These are phyloP conservation scores for Characodon lateralis DNA, from an alignment of 2,797 vertebrate species.

Conservation along the genomic window DNA sequence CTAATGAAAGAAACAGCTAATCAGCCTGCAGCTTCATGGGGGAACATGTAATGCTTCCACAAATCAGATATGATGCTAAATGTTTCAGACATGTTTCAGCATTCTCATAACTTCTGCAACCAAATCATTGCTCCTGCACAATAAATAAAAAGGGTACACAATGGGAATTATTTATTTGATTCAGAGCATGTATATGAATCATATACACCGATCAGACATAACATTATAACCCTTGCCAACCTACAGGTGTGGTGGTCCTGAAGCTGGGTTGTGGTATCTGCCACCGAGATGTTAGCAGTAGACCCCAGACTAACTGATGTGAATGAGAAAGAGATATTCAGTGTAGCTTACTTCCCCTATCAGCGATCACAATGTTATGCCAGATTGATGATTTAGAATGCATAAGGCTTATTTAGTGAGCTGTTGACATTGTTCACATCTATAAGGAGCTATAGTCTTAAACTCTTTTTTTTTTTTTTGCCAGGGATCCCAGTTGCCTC, in stretches of 20 bases:
- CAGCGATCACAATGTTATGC: background rate
- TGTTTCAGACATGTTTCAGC: too few species aligned
- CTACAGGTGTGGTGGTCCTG: background rate
- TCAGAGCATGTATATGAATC: background rate
- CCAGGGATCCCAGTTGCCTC: too few species aligned
- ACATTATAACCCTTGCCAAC: too few species aligned
- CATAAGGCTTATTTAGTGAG: background rate
- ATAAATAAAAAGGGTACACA: background rate
- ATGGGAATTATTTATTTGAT: background rate
- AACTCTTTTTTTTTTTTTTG: background rate
- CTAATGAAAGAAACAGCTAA: background rate
- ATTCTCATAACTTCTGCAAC: too few species aligned
- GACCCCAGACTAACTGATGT: background rate
- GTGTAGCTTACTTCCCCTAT: background rate
- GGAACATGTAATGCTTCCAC: background rate
- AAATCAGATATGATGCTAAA: too few species aligned
- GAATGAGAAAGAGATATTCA: background rate
- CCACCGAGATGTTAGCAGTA: background rate
- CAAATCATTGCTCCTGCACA: background rate
- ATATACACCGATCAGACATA: too few species aligned
- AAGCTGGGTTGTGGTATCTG: background rate
- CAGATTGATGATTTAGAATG: background rate
- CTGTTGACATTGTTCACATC: background rate
- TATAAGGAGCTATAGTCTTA: background rate
- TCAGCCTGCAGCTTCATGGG: background rate